Evolutionary conservation across 2,888 invertebrate genomes (phyloP).

Genomic region (Sepiola atlantica): DNA sequence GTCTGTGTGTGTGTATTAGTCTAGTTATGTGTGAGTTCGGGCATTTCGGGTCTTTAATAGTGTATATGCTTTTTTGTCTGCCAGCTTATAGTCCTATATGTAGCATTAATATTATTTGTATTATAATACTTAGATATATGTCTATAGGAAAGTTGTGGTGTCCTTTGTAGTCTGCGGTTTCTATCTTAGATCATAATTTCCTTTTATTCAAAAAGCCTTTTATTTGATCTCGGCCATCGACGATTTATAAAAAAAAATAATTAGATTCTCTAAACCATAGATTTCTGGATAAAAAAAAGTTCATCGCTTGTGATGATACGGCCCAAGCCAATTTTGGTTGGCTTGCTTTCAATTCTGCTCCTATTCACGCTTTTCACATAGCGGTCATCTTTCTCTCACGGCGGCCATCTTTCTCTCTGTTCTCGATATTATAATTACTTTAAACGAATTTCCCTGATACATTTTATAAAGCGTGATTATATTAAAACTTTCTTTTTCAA

Average conservation of each 20-base stretch:
- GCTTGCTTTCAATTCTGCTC: not conserved
- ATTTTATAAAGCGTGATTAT: not conserved
- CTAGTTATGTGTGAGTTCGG: not conserved
- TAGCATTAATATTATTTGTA: too few relatives aligned
- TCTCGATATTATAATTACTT: not conserved
- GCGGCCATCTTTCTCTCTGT: not conserved
- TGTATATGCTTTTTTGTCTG: too few relatives aligned
- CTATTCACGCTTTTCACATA: not conserved
- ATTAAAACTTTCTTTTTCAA: too few relatives aligned
- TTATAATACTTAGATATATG: not conserved
- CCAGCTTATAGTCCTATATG: too few relatives aligned
- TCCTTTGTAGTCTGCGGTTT: not conserved
- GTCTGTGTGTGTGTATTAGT: not conserved
- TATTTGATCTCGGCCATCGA: not conserved
- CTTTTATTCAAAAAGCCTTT: not conserved
- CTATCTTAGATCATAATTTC: constrained; percentile 20
- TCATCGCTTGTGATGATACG: not conserved
- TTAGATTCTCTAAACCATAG: constrained; percentile 10
- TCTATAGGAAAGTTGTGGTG: not conserved
- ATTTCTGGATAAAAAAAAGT: not conserved
- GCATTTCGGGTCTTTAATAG: not conserved
- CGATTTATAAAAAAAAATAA: not conserved
- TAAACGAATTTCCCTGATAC: not conserved
- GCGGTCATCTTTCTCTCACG: not conserved
- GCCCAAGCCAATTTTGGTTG: not conserved